Evolutionary conservation across 2,113 vertebrate species (phyloP).

Genomic region (Pholis gunnellus): DNA sequence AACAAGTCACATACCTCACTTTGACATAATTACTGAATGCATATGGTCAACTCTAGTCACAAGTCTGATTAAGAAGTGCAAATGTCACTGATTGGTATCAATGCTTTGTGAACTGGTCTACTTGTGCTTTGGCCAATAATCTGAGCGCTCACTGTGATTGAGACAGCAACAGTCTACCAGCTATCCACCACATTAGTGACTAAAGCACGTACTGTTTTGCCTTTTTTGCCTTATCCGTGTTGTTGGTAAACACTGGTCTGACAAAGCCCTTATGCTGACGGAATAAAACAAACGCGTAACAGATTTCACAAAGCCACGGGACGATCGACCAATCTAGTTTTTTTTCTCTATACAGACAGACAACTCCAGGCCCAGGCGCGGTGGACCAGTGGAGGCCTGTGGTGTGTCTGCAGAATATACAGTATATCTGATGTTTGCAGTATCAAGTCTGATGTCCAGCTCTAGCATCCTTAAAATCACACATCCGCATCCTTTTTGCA

Average conservation of each 20-base stretch:
- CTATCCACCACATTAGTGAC: conserved; percentile 35
- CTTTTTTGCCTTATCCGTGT: conserved; percentile 24
- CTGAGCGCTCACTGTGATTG: conserved; percentile 12
- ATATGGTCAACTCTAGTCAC: conserved; percentile 30
- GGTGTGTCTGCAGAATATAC: conserved; percentile 17
- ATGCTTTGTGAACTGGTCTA: conserved; percentile 25
- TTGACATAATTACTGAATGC: conserved; percentile 36
- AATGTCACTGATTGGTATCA: conserved; percentile 33
- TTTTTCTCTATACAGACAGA: conserved; percentile 50
- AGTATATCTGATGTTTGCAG: background rate
- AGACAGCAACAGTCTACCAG: conserved; percentile 11
- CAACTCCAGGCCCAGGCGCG: background rate
- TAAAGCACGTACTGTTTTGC: conserved; percentile 28
- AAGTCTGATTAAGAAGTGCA: conserved; percentile 61
- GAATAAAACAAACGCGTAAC: conserved; percentile 51
- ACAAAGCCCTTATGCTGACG: conserved; percentile 67
- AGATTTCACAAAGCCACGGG: conserved; percentile 61
- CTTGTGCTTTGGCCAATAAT: conserved; percentile 57
- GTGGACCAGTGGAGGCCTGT: conserved; percentile 8
- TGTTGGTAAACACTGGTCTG: conserved; percentile 57
- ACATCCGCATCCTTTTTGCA: conserved; percentile 5
- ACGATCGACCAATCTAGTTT: conserved; percentile 30
- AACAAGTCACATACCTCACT: conserved; percentile 38
- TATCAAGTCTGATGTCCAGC: conserved; percentile 17
- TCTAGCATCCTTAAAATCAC: conserved; percentile 9